These are phyloP conservation scores for Leptoteleia sp. DNA, from an alignment of 1,140 invertebrate genomes.

Conservation along the genomic window DNA sequence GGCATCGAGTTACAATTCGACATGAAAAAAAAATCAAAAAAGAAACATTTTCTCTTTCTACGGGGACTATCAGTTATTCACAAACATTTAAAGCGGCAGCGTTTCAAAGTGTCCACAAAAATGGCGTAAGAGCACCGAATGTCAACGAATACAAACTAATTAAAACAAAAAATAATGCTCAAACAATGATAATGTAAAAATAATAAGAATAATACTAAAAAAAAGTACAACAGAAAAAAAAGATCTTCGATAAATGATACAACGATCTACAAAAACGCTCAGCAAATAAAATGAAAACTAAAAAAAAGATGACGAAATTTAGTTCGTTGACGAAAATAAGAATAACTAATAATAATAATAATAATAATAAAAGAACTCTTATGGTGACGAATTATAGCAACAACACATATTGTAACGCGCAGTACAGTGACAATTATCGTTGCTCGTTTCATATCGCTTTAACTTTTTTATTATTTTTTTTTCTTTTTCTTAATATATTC, in stretches of 20 bases:
- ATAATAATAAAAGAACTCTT: too few relatives aligned
- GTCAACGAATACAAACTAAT: conserved; percentile 56
- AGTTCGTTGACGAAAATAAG: conserved; percentile 37
- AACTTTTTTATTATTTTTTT: too few relatives aligned
- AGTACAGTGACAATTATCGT: conserved; percentile 56
- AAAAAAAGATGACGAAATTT: conserved; percentile 50
- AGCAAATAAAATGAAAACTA: conserved; percentile 39
- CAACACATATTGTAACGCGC: conserved; percentile 57
- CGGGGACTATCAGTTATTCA: conserved; percentile 36
- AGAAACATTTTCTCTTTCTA: conserved; percentile 13
- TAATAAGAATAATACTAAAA: conserved; percentile 30
- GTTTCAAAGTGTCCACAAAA: conserved; percentile 48
- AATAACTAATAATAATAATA: conserved; percentile 47
- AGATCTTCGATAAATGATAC: conserved; percentile 38
- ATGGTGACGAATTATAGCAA: conserved; percentile 50
- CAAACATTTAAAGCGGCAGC: conserved; percentile 44
- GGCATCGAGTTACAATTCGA: conserved; percentile 22
- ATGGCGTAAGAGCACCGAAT: conserved; percentile 36
- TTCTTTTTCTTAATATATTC: too few relatives aligned
- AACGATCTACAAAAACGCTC: conserved; percentile 49
- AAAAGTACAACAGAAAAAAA: conserved; percentile 25
- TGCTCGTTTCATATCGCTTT: conserved; percentile 27
- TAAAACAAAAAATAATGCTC: conserved; percentile 46
- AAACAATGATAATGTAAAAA: conserved; percentile 45
- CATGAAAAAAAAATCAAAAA: conserved; percentile 16